Conservation (phyloP, 2,888 invertebrate species). For the Rhodophaea formosa region DNA sequence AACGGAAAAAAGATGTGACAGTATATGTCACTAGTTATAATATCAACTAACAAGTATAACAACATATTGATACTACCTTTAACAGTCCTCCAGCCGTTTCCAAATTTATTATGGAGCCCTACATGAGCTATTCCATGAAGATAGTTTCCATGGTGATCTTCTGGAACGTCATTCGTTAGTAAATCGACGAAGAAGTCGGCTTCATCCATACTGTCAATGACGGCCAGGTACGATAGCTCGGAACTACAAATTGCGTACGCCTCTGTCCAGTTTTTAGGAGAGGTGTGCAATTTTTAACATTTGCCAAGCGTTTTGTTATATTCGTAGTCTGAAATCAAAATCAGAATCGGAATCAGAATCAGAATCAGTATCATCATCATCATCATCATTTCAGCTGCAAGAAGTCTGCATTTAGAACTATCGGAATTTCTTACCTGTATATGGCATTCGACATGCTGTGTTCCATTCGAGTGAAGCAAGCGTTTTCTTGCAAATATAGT, state of each 20-base stretch:
- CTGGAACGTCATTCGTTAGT: slow-evolving; percentile 18
- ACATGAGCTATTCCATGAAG: slow-evolving; percentile 40
- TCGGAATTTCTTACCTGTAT: too few species aligned
- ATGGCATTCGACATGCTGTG: slow-evolving; percentile 47
- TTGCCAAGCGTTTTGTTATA: slow-evolving; percentile 41
- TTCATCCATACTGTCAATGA: slow-evolving; percentile 52
- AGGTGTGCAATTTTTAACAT: slow-evolving; percentile 61
- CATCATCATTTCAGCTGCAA: too few species aligned
- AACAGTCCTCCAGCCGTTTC: background rate
- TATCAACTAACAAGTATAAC: background rate
- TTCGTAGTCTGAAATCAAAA: slow-evolving; percentile 47
- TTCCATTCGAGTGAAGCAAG: slow-evolving; percentile 54
- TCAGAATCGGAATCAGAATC: too few species aligned
- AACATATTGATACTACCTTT: background rate
- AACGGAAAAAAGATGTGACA: background rate
- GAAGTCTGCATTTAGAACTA: too few species aligned
- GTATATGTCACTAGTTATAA: background rate
- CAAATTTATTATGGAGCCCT: background rate
- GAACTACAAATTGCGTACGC: slow-evolving; percentile 50
- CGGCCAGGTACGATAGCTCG: slow-evolving; percentile 56
- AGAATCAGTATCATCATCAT: too few species aligned
- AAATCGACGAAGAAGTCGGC: slow-evolving; percentile 33
- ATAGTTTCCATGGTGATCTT: slow-evolving; percentile 35
- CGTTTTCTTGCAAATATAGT: slow-evolving; percentile 63
- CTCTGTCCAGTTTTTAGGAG: slow-evolving; percentile 54